These are phyloP conservation scores for Pristionchus maxplancki DNA, from an alignment of 2,888 invertebrate species.

Conservation along the genomic window DNA sequence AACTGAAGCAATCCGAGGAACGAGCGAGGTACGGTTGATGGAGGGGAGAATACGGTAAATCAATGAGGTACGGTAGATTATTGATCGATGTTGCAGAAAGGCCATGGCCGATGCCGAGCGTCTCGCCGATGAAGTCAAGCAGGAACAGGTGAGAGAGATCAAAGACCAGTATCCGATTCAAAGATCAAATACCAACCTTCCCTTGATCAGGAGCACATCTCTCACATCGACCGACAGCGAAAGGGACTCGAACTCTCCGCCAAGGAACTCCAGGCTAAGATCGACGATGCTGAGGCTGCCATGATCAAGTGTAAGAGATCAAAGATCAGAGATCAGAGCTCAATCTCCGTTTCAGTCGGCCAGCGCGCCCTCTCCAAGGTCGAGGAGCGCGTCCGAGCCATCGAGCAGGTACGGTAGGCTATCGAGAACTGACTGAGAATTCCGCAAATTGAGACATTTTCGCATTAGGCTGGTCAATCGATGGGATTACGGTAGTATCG, in stretches of 20 bases:
- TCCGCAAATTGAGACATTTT: background rate
- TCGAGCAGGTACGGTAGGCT: slow-evolving; percentile 82
- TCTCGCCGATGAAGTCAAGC: slow-evolving; percentile 92
- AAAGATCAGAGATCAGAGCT: slow-evolving; percentile 22
- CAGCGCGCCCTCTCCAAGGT: slow-evolving; percentile 99
- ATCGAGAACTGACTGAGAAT: background rate
- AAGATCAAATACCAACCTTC: slow-evolving; percentile 82
- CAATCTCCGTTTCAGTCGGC: slow-evolving; percentile 83
- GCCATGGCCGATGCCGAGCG: slow-evolving; percentile 98
- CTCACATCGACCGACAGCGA: slow-evolving; percentile 92
- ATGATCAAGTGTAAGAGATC: slow-evolving; percentile 88
- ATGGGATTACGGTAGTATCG: background rate
- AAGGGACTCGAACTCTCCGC: slow-evolving; percentile 97
- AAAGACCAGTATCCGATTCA: slow-evolving; percentile 80
- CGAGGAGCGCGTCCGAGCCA: slow-evolving; percentile 89
- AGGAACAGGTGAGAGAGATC: slow-evolving; percentile 81
- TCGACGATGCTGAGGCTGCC: slow-evolving; percentile 89
- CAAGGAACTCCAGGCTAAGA: slow-evolving; percentile 96
- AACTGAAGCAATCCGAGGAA: slow-evolving; percentile 98
- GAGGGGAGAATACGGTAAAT: background rate
- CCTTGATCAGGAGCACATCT: slow-evolving; percentile 92
- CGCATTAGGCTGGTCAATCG: background rate
- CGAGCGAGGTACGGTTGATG: slow-evolving; percentile 92
- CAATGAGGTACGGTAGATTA: background rate
- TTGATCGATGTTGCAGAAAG: slow-evolving; percentile 78